Evolutionary conservation across 2,888 invertebrate genomes (phyloP).

Genomic region (Rhagium mordax): DNA sequence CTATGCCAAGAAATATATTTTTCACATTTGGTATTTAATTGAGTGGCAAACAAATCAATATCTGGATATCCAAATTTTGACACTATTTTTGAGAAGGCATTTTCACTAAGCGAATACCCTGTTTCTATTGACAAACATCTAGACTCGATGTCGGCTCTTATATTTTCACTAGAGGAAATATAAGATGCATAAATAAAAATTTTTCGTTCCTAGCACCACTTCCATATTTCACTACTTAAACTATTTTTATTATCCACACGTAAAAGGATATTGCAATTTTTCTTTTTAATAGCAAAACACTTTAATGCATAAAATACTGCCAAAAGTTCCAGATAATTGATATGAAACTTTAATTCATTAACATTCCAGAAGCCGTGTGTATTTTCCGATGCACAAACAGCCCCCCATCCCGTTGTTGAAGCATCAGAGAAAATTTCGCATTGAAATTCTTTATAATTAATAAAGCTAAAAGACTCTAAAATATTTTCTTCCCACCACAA

Average conservation of each 20-base stretch:
- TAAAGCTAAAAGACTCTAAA: background rate
- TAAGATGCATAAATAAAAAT: no score
- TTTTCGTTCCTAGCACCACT: no score
- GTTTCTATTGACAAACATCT: no score
- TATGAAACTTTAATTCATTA: slow-evolving; percentile 27
- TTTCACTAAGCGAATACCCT: no score
- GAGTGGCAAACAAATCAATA: no score
- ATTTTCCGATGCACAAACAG: background rate
- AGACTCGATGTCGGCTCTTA: no score
- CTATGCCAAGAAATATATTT: no score
- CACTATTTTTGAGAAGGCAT: no score
- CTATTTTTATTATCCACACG: slow-evolving; percentile 24
- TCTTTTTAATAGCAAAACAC: slow-evolving; percentile 27
- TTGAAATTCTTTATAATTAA: slow-evolving; percentile 13
- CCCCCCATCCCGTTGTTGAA: slow-evolving; percentile 39
- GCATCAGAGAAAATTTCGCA: slow-evolving; percentile 39
- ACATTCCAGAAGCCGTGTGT: slow-evolving; percentile 36
- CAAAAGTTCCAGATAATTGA: no score
- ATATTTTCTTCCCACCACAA: slow-evolving; percentile 24
- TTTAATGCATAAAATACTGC: slow-evolving; percentile 23
- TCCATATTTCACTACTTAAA: background rate
- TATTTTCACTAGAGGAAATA: no score
- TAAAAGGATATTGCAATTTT: slow-evolving; percentile 22
- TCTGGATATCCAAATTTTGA: no score
- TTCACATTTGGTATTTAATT: no score